A percentile compares a stretch with the other conserved stretches of the same genome.
These are phyloP conservation scores for Leptinotarsa tumamoca DNA, from an alignment of 2,888 invertebrate species.

Conservation along the genomic window DNA sequence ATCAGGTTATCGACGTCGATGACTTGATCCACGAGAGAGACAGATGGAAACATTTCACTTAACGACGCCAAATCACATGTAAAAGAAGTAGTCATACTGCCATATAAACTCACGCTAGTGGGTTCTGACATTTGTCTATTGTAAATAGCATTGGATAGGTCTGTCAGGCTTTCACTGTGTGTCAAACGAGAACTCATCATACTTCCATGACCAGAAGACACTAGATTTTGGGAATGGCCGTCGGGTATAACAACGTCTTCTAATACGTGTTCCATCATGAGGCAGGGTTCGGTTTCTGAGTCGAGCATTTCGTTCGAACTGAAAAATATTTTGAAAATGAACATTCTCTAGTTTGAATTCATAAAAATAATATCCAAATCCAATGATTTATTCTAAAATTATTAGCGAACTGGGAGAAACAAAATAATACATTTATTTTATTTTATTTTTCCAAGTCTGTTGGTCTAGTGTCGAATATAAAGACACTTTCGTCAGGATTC, in stretches of 20 bases:
- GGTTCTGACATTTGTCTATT: conserved; percentile 71
- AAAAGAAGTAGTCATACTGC: conserved; percentile 64
- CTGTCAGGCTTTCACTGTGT: conserved; percentile 78
- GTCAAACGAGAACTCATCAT: conserved; percentile 64
- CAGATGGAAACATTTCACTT: conserved; percentile 68
- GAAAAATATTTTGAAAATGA: not conserved
- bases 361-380: no score
- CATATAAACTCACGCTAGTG: conserved; percentile 57
- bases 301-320: conserved; percentile 84
- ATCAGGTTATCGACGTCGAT: conserved; percentile 82
- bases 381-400: no score
- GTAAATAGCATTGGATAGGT: conserved; percentile 81
- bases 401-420: no score
- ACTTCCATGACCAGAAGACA: conserved; percentile 73
- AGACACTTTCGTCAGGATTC: no score
- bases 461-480: no score
- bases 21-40: conserved; percentile 78
- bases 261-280: conserved; percentile 83
- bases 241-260: conserved; percentile 76
- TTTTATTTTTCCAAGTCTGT: no score
- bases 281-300: conserved; percentile 85
- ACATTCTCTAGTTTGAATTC: no score
- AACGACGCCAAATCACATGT: conserved; percentile 59
- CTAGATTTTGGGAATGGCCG: conserved; percentile 75
- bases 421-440: no score